These are phyloP conservation scores for Cyclophora punctaria DNA, from an alignment of 2,888 invertebrate genomes.

Conservation along the genomic window DNA sequence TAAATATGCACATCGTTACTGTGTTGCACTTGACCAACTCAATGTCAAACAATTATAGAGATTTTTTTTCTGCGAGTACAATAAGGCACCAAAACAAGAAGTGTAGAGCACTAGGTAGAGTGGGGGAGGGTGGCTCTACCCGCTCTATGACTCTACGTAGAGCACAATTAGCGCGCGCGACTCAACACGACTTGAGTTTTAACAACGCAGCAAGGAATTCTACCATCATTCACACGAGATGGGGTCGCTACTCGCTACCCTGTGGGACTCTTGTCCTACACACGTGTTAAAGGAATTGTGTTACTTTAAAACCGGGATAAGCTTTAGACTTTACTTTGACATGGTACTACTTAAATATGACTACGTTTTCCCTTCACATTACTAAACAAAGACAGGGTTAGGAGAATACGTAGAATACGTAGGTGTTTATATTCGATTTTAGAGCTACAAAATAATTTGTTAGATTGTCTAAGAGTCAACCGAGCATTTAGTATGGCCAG, in stretches of 20 bases:
- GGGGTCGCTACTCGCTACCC: constrained; percentile 36
- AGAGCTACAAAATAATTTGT: too few relatives aligned
- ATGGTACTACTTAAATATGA: too few relatives aligned
- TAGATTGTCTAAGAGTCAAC: too few relatives aligned
- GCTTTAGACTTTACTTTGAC: constrained; percentile 5
- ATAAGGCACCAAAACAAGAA: constrained; percentile 53
- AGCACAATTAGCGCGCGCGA: constrained; percentile 71
- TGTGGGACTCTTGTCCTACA: constrained; percentile 41
- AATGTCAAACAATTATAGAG: constrained; percentile 61
- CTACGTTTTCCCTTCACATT: too few relatives aligned
- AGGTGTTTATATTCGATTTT: too few relatives aligned
- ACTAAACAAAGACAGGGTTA: too few relatives aligned
- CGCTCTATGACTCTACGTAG: constrained; percentile 30
- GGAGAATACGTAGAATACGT: too few relatives aligned
- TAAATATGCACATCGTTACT: background rate
- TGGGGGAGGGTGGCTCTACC: constrained; percentile 22
- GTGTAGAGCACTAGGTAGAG: constrained; percentile 47
- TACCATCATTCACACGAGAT: constrained; percentile 64
- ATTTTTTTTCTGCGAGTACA: constrained; percentile 45
- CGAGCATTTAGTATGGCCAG: constrained; percentile 1
- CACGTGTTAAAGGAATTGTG: constrained; percentile 39
- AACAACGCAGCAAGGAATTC: constrained; percentile 64
- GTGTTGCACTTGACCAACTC: constrained; percentile 35
- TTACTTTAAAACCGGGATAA: constrained; percentile 14
- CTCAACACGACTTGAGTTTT: constrained; percentile 72